Conservation (phyloP, 1,140 invertebrate species). For the Drosophila serrata region DNA sequence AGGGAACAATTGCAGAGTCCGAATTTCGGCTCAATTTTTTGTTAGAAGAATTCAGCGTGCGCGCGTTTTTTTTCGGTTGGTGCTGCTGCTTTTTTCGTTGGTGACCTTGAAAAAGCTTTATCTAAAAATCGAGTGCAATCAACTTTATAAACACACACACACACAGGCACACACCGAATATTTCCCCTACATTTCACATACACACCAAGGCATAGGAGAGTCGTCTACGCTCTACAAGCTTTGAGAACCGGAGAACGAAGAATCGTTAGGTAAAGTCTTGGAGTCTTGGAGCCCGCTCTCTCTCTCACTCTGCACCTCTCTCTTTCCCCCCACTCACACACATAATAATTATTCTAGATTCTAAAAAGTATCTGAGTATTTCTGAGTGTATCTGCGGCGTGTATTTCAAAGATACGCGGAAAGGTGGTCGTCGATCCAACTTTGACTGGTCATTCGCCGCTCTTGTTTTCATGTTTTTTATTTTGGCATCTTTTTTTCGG, state of each 20-base stretch:
- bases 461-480: slow-evolving; percentile 37
- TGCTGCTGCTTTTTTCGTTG: slow-evolving; percentile 75
- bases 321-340: slow-evolving; percentile 16
- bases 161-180: slow-evolving; percentile 42
- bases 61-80: slow-evolving; percentile 38
- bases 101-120: slow-evolving; percentile 85
- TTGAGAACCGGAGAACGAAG: slow-evolving; percentile 37
- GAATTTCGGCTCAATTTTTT: slow-evolving; percentile 27
- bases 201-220: slow-evolving; percentile 18
- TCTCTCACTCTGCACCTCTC: not conserved
- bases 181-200: slow-evolving; percentile 74
- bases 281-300: slow-evolving; percentile 60
- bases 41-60: slow-evolving; percentile 31
- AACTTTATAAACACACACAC: slow-evolving; percentile 79
- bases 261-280: slow-evolving; percentile 73
- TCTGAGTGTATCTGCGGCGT: slow-evolving; percentile 28
- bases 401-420: slow-evolving; percentile 33
- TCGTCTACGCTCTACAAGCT: slow-evolving; percentile 26
- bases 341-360: slow-evolving; percentile 80
- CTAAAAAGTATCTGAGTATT: slow-evolving; percentile 45
- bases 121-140: slow-evolving; percentile 85
- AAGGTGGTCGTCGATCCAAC: slow-evolving; percentile 72
- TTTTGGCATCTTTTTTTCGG: slow-evolving; percentile 29
- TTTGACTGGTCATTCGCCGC: slow-evolving; percentile 50
- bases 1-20: slow-evolving; percentile 18